Conservation (phyloP, 2,888 invertebrate genomes). For the Parelbella ahira region DNA sequence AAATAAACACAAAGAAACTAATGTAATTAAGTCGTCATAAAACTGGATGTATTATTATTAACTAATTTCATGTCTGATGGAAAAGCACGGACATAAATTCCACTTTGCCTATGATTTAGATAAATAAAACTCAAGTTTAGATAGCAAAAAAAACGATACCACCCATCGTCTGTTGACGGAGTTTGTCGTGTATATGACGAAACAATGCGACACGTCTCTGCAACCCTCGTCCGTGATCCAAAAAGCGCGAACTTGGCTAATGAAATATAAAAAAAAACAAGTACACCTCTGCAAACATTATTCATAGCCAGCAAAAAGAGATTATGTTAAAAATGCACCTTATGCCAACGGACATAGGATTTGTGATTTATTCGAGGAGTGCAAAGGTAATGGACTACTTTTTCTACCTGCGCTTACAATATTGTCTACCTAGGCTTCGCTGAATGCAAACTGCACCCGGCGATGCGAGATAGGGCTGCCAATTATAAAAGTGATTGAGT, state of each 20-base stretch:
- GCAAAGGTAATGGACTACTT: constrained; percentile 41
- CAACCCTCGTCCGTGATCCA: constrained; percentile 73
- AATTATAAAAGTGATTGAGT: constrained; percentile 27
- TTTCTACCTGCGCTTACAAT: constrained; percentile 71
- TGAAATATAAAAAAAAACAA: constrained; percentile 65
- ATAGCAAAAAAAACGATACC: constrained; percentile 41
- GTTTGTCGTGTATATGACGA: constrained; percentile 73
- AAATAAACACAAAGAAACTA: no score
- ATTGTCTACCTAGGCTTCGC: constrained; percentile 63
- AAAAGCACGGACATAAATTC: no score
- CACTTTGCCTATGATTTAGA: constrained; percentile 14
- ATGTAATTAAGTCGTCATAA: no score
- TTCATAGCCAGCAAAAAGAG: background rate
- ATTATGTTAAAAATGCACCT: constrained; percentile 26
- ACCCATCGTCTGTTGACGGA: constrained; percentile 72
- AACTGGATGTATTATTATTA: no score
- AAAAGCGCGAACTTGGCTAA: constrained; percentile 78
- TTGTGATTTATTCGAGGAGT: constrained; percentile 34
- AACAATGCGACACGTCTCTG: constrained; percentile 72
- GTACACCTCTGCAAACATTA: constrained; percentile 55
- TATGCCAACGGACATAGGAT: constrained; percentile 27
- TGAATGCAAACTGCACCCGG: constrained; percentile 70
- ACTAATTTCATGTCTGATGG: no score
- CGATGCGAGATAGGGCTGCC: constrained; percentile 56
- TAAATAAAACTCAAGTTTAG: constrained; percentile 31